A percentile compares a stretch with the other conserved stretches of the same genome.
phyloP scores from a whole-genome alignment of 2,888 invertebrate species.

The Scelioninae gen. 1 region DNA sequence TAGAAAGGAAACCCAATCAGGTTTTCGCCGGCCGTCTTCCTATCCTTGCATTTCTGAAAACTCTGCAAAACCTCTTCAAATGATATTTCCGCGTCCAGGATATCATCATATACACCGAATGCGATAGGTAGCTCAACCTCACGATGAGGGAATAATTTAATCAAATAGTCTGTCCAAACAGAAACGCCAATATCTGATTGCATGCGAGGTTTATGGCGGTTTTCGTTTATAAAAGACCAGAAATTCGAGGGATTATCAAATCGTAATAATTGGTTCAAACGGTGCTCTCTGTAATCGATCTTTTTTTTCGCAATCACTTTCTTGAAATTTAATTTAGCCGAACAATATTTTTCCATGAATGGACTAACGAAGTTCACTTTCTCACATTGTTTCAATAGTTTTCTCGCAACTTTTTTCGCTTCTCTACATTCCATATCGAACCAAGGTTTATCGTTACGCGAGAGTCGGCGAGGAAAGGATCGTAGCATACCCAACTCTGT shows the following conservation, averaged over 20 bases:
- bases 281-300: background rate
- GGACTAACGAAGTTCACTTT: background rate
- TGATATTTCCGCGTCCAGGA: background rate
- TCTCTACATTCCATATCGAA: background rate
- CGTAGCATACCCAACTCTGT: background rate
- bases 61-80: no score
- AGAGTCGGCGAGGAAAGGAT: background rate
- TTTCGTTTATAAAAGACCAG: background rate
- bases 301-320: background rate
- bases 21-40: background rate
- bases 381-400: background rate
- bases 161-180: background rate
- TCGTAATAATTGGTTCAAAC: background rate
- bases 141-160: background rate
- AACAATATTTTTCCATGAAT: background rate
- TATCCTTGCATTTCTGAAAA: background rate
- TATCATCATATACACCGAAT: background rate
- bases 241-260: background rate
- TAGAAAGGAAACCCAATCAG: background rate
- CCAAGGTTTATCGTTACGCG: background rate
- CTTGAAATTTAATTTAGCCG: background rate
- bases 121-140: background rate
- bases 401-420: background rate
- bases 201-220: background rate
- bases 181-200: background rate